Conservation (phyloP, 2,888 invertebrate genomes). For the Ptychoptera albimana region DNA sequence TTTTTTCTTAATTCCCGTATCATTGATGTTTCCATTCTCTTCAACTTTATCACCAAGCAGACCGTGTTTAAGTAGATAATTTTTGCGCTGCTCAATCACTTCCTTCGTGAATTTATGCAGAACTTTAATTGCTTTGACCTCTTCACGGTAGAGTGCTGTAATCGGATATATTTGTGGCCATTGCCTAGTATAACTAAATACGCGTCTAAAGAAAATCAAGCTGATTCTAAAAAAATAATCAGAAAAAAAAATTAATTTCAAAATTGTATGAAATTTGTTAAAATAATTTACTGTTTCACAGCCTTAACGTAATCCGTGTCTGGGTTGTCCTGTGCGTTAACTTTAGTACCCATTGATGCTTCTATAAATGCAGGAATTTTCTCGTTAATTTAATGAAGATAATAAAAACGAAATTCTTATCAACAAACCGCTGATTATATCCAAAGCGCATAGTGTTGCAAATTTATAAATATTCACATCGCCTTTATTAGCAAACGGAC, state of each 20-base stretch:
- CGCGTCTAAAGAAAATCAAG: too few relatives aligned
- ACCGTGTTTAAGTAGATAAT: constrained; percentile 21
- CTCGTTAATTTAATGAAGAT: too few relatives aligned
- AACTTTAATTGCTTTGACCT: constrained; percentile 35
- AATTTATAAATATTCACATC: constrained; percentile 1
- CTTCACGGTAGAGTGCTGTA: constrained; percentile 31
- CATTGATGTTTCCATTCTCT: constrained; percentile 11
- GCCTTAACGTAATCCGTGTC: constrained; percentile 57
- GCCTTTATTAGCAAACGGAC: background rate
- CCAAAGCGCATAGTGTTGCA: constrained; percentile 1
- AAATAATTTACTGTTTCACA: constrained; percentile 46
- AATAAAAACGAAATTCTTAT: too few relatives aligned
- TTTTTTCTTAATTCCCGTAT: constrained; percentile 37
- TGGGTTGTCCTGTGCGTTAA: constrained; percentile 52
- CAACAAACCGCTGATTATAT: constrained; percentile 5
- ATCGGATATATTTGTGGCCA: too few relatives aligned
- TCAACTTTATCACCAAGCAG: constrained; percentile 1
- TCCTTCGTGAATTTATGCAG: constrained; percentile 38
- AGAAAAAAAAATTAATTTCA: too few relatives aligned
- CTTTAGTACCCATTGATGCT: constrained; percentile 67
- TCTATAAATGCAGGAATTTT: too few relatives aligned
- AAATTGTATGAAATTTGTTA: too few relatives aligned
- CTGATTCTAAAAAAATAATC: too few relatives aligned
- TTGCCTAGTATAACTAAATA: too few relatives aligned
- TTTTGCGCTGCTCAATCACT: constrained; percentile 35